Conservation (phyloP, 2,113 vertebrate genomes). For the Xenopus borealis region DNA sequence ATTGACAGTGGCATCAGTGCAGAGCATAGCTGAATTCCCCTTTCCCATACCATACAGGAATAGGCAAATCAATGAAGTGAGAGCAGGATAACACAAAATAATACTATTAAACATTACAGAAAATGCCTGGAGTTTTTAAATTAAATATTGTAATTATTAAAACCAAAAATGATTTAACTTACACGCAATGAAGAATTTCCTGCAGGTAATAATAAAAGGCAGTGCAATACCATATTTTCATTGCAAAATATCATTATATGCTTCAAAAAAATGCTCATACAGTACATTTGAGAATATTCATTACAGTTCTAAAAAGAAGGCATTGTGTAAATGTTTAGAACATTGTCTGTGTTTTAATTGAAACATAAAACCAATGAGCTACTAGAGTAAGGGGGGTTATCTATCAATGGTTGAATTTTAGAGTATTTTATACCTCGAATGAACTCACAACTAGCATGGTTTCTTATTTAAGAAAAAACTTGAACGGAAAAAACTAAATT, state of each 20-base stretch:
- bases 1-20: conserved; percentile 6
- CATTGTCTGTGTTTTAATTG: no score
- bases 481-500: no score
- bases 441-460: no score
- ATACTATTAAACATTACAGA: neutral
- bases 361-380: no score
- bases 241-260: conserved; percentile 33
- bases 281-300: neutral
- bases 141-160: conserved; percentile 42
- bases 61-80: conserved; percentile 26
- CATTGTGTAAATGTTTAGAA: no score
- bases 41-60: conserved; percentile 20
- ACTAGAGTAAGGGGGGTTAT: no score
- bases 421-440: no score
- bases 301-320: no score
- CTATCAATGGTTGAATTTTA: no score
- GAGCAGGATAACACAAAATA: conserved; percentile 7
- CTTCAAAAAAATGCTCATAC: conserved; percentile 15
- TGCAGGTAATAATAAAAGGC: conserved; percentile 35
- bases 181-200: conserved; percentile 5
- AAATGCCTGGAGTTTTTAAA: conserved; percentile 37
- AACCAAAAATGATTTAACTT: conserved; percentile 28
- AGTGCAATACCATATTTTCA: conserved; percentile 25
- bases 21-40: conserved; percentile 15
- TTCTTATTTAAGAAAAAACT: no score